phyloP scores from a whole-genome alignment of 2,113 vertebrate species.

The Triplophysa tibetana region DNA sequence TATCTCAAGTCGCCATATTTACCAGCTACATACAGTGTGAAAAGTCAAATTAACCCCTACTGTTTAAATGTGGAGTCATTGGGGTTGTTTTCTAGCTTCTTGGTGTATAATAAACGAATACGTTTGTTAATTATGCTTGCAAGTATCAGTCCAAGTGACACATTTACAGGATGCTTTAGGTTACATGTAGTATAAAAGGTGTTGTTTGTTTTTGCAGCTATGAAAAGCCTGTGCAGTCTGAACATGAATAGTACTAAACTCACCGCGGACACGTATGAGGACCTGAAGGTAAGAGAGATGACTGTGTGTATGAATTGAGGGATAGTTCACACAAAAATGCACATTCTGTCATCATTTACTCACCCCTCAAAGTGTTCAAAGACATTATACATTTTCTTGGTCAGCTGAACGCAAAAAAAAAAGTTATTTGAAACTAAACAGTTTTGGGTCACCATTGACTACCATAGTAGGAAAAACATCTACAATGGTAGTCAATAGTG shows the following conservation, averaged over 20 bases:
- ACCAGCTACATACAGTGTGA: neutral
- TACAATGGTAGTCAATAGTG: no score
- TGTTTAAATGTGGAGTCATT: neutral
- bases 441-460: no score
- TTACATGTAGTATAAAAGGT: neutral
- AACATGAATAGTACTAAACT: conserved; percentile 99
- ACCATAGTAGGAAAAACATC: no score
- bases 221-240: conserved; percentile 98
- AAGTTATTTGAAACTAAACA: no score
- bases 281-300: conserved; percentile 87
- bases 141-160: neutral
- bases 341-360: no score
- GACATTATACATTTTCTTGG: no score
- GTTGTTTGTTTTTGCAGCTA: conserved; percentile 74
- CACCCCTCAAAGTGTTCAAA: no score
- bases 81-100: no score
- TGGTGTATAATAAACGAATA: no score
- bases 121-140: neutral
- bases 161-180: neutral
- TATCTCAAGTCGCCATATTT: neutral
- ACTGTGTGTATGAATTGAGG: neutral
- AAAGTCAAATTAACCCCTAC: neutral
- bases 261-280: conserved; percentile 97
- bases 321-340: no score
- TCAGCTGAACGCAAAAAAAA: no score